These are phyloP conservation scores for Drosophila cracens DNA, from an alignment of 2,888 invertebrate species.

Conservation along the genomic window DNA sequence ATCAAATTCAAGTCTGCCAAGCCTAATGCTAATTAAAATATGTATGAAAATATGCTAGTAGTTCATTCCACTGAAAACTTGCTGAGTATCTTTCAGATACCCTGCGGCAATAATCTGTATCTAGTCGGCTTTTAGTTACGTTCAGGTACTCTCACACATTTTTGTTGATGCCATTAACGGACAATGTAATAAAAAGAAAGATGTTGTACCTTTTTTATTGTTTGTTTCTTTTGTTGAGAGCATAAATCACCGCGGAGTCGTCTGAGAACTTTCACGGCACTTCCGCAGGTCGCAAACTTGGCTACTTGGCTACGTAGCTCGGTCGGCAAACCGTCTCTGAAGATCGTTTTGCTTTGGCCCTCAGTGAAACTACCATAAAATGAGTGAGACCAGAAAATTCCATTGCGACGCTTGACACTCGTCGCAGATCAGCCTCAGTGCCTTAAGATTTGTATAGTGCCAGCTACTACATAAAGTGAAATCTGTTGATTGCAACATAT, in stretches of 20 bases:
- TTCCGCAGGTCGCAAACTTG: constrained; percentile 34
- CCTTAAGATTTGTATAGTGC: constrained; percentile 7
- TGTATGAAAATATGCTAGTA: background rate
- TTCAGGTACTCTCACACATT: constrained; percentile 21
- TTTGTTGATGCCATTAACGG: constrained; percentile 18
- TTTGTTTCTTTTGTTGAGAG: constrained; percentile 13
- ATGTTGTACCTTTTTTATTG: background rate
- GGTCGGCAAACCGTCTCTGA: constrained; percentile 13
- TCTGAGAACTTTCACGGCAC: constrained; percentile 65
- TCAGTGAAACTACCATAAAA: constrained; percentile 57
- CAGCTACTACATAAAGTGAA: constrained; percentile 44
- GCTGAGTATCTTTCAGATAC: constrained; percentile 9
- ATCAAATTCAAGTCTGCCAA: background rate
- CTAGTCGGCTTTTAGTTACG: constrained; percentile 2
- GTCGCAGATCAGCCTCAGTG: constrained; percentile 17
- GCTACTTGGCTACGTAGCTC: background rate
- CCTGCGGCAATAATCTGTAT: constrained; percentile 7
- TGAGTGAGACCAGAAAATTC: constrained; percentile 11
- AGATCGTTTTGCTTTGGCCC: constrained; percentile 28
- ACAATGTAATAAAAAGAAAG: constrained; percentile 18
- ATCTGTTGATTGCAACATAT: constrained; percentile 33
- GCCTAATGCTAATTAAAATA: background rate
- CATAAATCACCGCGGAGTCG: constrained; percentile 35
- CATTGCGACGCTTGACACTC: constrained; percentile 36
- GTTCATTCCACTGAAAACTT: constrained; percentile 15